Evolutionary conservation across 2,888 invertebrate species (phyloP).

Genomic region (Leptopilina drosophilae): DNA sequence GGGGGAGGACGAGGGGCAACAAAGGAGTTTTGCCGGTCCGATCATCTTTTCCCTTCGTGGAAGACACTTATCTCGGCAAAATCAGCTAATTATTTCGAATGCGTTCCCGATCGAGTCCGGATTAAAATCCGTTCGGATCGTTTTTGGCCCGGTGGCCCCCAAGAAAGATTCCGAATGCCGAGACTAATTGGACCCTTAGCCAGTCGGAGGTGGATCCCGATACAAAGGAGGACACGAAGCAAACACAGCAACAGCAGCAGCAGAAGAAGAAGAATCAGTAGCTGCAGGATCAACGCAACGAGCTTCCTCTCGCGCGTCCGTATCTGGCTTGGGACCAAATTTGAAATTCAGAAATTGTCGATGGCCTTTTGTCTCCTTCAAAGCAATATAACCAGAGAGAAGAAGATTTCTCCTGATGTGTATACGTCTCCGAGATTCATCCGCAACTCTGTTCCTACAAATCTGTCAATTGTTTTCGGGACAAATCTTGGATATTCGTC

Average conservation of each 20-base stretch:
- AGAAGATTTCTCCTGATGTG: slow-evolving; percentile 47
- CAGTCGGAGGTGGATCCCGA: slow-evolving; percentile 59
- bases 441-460: slow-evolving; percentile 64
- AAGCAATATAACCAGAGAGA: neutral
- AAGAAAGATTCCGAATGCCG: slow-evolving; percentile 72
- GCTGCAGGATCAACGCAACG: slow-evolving; percentile 37
- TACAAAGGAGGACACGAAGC: slow-evolving; percentile 59
- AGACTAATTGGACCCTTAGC: slow-evolving; percentile 76
- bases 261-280: slow-evolving; percentile 19
- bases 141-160: slow-evolving; percentile 70
- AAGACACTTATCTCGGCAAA: slow-evolving; percentile 68
- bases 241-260: slow-evolving; percentile 47
- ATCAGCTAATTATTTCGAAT: slow-evolving; percentile 77
- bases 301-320: slow-evolving; percentile 38
- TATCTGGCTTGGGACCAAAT: slow-evolving; percentile 60
- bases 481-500: slow-evolving; percentile 69
- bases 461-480: slow-evolving; percentile 76
- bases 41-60: slow-evolving; percentile 62
- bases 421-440: slow-evolving; percentile 11
- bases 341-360: slow-evolving; percentile 74
- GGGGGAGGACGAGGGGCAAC: slow-evolving; percentile 47
- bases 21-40: slow-evolving; percentile 51
- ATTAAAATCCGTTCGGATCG: slow-evolving; percentile 71
- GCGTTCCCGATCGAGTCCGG: slow-evolving; percentile 73
- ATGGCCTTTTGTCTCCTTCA: slow-evolving; percentile 56